A percentile compares a stretch with the other conserved stretches of the same genome.
Conservation (phyloP, 2,113 vertebrate genomes). For the Pithys albifrons region DNA sequence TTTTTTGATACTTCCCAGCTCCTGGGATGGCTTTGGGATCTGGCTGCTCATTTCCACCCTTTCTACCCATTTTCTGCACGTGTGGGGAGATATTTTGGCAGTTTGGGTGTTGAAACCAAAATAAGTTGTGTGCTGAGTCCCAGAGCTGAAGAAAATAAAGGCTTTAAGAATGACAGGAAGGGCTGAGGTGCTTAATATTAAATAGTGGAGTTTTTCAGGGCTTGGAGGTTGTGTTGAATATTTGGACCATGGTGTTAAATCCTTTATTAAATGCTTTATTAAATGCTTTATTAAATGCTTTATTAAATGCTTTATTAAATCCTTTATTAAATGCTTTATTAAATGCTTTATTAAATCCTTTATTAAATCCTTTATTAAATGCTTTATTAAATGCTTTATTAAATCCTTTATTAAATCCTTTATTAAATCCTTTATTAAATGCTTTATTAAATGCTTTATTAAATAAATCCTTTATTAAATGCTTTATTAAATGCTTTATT, state of each 20-base stretch:
- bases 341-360: too few relatives aligned
- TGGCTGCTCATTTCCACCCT: neutral
- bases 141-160: neutral
- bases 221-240: neutral
- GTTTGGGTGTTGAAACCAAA: neutral
- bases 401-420: too few relatives aligned
- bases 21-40: neutral
- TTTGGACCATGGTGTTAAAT: neutral
- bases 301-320: too few relatives aligned
- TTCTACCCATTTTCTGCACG: neutral
- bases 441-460: too few relatives aligned
- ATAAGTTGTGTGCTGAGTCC: neutral
- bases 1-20: neutral
- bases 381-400: too few relatives aligned
- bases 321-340: too few relatives aligned
- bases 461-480: too few relatives aligned
- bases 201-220: neutral
- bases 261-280: neutral
- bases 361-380: too few relatives aligned
- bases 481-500: too few relatives aligned
- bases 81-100: neutral
- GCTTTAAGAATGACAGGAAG: neutral
- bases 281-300: too few relatives aligned
- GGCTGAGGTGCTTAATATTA: neutral
- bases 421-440: too few relatives aligned